Evolutionary conservation across 2,888 invertebrate genomes (phyloP).

Genomic region (Odontocerum albicorne): DNA sequence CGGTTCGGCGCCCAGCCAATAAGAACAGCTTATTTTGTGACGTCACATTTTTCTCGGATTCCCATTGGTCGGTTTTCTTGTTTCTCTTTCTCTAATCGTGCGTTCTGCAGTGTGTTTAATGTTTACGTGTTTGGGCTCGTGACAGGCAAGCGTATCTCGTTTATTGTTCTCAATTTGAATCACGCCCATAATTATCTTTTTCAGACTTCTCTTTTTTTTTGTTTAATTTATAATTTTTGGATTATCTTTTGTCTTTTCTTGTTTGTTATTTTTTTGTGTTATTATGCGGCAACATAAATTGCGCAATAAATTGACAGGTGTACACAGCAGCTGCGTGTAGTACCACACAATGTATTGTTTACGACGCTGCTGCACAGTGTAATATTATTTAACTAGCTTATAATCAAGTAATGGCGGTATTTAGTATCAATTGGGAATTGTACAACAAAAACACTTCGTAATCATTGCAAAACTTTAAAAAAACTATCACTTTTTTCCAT

Average conservation of each 20-base stretch:
- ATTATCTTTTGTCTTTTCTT: too few relatives aligned
- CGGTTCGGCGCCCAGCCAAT: constrained; percentile 21
- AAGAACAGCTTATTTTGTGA: constrained; percentile 18
- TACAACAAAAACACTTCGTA: too few relatives aligned
- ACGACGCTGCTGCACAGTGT: neutral
- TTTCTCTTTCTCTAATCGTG: constrained; percentile 33
- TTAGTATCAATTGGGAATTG: too few relatives aligned
- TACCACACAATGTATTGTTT: constrained; percentile 1
- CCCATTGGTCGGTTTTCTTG: constrained; percentile 26
- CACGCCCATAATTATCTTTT: constrained; percentile 17
- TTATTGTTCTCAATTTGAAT: constrained; percentile 22
- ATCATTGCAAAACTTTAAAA: too few relatives aligned
- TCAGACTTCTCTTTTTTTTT: neutral
- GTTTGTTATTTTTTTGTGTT: neutral
- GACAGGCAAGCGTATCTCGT: constrained; percentile 28
- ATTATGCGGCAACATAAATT: neutral
- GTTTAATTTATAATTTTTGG: too few relatives aligned
- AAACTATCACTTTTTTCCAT: too few relatives aligned
- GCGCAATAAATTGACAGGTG: constrained; percentile 8
- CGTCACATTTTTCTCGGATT: constrained; percentile 18
- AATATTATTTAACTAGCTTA: too few relatives aligned
- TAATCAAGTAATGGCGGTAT: too few relatives aligned
- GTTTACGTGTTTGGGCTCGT: constrained; percentile 36
- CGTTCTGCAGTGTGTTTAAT: constrained; percentile 23
- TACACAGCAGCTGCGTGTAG: constrained; percentile 13